These are phyloP conservation scores for Excalfactoria chinensis DNA, from an alignment of 2,113 vertebrate genomes.

Conservation along the genomic window DNA sequence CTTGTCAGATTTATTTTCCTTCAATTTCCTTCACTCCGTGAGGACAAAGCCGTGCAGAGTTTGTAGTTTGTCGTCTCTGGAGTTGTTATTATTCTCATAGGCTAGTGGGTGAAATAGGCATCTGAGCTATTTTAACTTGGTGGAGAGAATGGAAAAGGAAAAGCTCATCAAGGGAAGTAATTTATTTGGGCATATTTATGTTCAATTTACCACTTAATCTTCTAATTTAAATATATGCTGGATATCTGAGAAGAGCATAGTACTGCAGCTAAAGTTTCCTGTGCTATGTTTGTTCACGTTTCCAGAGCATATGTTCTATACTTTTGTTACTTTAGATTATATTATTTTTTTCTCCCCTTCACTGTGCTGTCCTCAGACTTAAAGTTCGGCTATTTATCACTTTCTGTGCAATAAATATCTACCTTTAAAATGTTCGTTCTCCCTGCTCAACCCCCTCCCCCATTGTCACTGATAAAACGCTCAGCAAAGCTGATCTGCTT, in stretches of 20 bases:
- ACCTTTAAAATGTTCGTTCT: background rate
- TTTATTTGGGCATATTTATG: background rate
- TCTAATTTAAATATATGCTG: background rate
- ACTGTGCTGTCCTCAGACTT: background rate
- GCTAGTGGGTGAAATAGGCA: background rate
- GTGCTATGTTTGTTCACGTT: background rate
- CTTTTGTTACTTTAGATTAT: background rate
- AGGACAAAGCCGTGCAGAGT: rapidly evolving
- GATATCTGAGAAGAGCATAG: background rate
- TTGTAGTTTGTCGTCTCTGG: rapidly evolving
- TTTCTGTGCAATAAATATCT: background rate
- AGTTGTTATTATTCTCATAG: background rate
- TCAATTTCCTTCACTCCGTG: rapidly evolving
- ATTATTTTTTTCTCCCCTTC: background rate
- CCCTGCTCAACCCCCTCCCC: no score
- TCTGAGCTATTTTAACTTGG: background rate
- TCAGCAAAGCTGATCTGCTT: background rate
- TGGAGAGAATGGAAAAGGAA: background rate
- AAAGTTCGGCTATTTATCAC: background rate
- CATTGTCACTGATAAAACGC: background rate
- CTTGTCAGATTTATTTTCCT: background rate
- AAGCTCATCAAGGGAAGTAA: background rate
- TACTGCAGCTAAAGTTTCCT: background rate
- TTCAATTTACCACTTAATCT: background rate
- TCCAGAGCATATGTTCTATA: background rate